Base-by-base conservation (phyloP, 2,113 vertebrate species). In the Rhinolophus ferrumequinum region DNA sequence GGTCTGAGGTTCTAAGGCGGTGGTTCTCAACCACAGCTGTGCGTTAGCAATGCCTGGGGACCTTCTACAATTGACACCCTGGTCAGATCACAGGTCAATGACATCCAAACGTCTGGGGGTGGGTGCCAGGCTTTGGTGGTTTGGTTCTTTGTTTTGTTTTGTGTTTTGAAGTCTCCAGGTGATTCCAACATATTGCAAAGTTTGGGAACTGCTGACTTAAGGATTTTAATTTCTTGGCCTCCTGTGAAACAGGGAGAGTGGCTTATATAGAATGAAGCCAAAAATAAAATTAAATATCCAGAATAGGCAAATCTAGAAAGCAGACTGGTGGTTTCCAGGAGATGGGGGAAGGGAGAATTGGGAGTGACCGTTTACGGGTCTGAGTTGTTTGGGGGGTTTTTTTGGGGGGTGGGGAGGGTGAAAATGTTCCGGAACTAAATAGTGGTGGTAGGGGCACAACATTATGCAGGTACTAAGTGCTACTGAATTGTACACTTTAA, bases 401-500 rank as follows among this genome's bases (percentile, higher is more conserved):
- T 4, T 47, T 47, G 47, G 47, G 64, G 60, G 60, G 60, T 16
- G 26, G 19, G 24, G 66, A 44, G 30, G 7, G n/a, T 30, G 50
- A 50, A 24, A 60, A 24, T 24, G 30, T 70, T 21, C 21, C 3
- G 14, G 38, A 76, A 26, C 24, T 14, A 15, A 15, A 38, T 3
- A 1, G 11, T 3, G 35, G 1, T 0, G 16, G 54, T 0, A 5
- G 28, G 0, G 0, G 21, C 18, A 14, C 50, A 14, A 1, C 19
- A 0, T 2, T 6, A 80, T 11, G 21, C 19, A 60, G 5, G 15
- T 3, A 18, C 56, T 8, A 22, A 22, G 38, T 10, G 66, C 22
- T 64, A 28, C 44, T 28, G 54, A 67, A 52, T 0, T 6, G 21
- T 19, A 13, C 30, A 4, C 47, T 75, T 84, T 38, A 44, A 64